Conservation (phyloP, 2,888 invertebrate genomes). For the Harpalus rufipes region DNA sequence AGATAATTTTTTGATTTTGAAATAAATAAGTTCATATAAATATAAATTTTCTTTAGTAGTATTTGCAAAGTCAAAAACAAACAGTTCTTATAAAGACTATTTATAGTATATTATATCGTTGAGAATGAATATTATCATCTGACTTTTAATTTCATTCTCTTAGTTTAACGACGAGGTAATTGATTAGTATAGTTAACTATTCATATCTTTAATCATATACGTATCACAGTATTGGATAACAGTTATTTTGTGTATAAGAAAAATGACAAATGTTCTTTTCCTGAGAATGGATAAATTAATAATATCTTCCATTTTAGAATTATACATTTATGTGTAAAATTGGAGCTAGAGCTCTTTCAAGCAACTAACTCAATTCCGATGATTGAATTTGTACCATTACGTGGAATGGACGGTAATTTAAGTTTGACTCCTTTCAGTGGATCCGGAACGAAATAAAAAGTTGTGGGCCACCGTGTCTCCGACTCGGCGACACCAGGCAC, state of each 20-base stretch:
- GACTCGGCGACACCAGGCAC: neutral
- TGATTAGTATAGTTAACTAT: too few relatives aligned
- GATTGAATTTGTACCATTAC: slow-evolving; percentile 60
- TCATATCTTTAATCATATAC: neutral
- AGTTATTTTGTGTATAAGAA: neutral
- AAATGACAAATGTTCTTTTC: neutral
- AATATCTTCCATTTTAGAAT: slow-evolving; percentile 8
- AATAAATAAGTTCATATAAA: too few relatives aligned
- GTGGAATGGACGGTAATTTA: slow-evolving; percentile 60
- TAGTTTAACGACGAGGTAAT: too few relatives aligned
- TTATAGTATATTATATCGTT: too few relatives aligned
- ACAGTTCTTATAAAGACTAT: too few relatives aligned
- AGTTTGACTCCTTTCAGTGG: slow-evolving; percentile 63
- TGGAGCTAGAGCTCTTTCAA: slow-evolving; percentile 21
- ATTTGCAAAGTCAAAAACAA: too few relatives aligned
- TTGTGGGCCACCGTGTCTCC: slow-evolving; percentile 35
- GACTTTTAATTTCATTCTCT: too few relatives aligned
- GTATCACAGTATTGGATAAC: neutral
- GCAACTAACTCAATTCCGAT: slow-evolving; percentile 52
- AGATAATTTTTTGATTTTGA: too few relatives aligned
- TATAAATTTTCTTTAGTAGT: too few relatives aligned
- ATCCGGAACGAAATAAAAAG: slow-evolving; percentile 59
- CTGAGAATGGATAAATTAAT: neutral
- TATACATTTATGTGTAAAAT: slow-evolving; percentile 43
- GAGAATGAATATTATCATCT: too few relatives aligned